Percentiles rank a stretch among this genome's conserved stretches.
Evolutionary conservation across 2,113 vertebrate species (phyloP).

Genomic region (Nibea albiflora): DNA sequence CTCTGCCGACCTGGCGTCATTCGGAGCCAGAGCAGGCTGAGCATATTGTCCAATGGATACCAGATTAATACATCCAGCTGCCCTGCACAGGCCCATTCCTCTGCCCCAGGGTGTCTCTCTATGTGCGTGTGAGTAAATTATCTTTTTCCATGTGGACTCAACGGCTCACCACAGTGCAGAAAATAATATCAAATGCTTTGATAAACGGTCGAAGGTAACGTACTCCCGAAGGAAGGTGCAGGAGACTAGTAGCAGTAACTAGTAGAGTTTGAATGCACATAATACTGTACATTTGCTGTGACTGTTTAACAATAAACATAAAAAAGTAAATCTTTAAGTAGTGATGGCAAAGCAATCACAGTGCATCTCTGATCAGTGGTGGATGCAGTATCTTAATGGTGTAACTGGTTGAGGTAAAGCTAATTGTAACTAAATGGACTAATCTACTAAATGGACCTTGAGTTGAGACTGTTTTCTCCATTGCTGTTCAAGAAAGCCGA

Average conservation of each 20-base stretch:
- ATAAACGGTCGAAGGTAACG: not conserved
- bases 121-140: not conserved
- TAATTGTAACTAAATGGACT: not conserved
- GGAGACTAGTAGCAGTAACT: slow-evolving; percentile 3
- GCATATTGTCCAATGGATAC: slow-evolving; percentile 23
- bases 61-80: slow-evolving; percentile 48
- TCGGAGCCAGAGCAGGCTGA: slow-evolving; percentile 50
- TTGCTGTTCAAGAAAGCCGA: not conserved
- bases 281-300: not conserved
- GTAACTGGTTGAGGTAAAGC: not conserved
- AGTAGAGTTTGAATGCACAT: not conserved
- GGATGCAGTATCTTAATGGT: not conserved
- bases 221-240: not conserved
- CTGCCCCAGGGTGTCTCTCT: slow-evolving; percentile 21
- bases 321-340: not conserved
- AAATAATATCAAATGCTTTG: slow-evolving; percentile 11
- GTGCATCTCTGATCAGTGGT: not conserved
- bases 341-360: not conserved
- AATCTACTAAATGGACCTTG: not conserved
- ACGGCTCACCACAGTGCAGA: slow-evolving; percentile 1
- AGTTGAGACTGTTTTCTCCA: not conserved
- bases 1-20: slow-evolving; percentile 29
- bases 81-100: slow-evolving; percentile 29
- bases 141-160: slow-evolving; percentile 7
- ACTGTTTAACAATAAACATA: not conserved